Evolutionary conservation across 2,888 invertebrate genomes (phyloP), one percentile per base, ranked within the genome.

Genomic region (Sturmia bella): DNA sequence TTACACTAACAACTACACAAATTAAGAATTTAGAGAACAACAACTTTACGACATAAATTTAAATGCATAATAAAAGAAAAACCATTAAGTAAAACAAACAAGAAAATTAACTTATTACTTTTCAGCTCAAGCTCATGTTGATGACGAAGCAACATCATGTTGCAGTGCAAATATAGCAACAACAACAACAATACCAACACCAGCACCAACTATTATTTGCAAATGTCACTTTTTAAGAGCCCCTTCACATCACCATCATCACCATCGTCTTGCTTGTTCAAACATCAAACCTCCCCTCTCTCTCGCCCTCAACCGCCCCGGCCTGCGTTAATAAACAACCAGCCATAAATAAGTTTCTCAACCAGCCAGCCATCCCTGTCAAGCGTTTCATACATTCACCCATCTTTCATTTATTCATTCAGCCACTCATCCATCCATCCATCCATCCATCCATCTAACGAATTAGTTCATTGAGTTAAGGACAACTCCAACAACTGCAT

Each of bases 191-290:
- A 19, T 1, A 13, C 3, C 56, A 24, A n/a, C 2, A 32, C 4
- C 32, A 76, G 7, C 61, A 39, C 52, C 13, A 4, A 17, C 56
- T 73, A 52, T 48, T 41, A 72, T 52, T 57, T 63, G 48, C 41
- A 57, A 57, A 21, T 56, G 64, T 74, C 56, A 63, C 63, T 52
- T 52, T 63, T 41, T 72, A 43, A 45, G n/a, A 57, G 68, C 43
- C 37, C 32, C 9, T 77, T 77, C 57, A 56, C 52, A 57, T 69
- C 73, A 69, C 57, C 57, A 63, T 43, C 43, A 63, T 81, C 52
- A 57, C 63, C 73, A 69, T 64, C 57, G 57, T 43, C 43, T 69
- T 81, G 12, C 50, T 48, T 39, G 45, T 41, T 68, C 12, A 39
- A 48, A 59, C 66, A 59, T 17, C 52, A 54, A 5, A 3, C 48